Evolutionary conservation across 2,797 vertebrate genomes (phyloP).

Genomic region (Phataginus tricuspis): DNA sequence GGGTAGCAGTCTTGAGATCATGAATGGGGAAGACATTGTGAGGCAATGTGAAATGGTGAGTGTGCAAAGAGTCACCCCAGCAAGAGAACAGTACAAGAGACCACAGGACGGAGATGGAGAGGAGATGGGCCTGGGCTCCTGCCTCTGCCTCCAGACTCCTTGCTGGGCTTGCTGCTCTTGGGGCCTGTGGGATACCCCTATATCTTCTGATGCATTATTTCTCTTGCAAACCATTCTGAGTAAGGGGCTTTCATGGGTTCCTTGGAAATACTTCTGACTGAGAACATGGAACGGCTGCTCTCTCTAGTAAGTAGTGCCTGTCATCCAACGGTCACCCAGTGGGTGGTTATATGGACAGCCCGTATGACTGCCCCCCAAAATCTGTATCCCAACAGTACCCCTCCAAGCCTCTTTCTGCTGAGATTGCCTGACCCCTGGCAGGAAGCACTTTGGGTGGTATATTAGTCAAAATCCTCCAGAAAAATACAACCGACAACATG

Average conservation of each 20-base stretch:
- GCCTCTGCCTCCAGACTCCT: background rate
- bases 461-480: background rate
- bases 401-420: background rate
- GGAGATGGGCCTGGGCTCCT: background rate
- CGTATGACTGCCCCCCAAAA: background rate
- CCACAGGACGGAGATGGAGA: background rate
- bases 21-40: background rate
- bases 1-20: background rate
- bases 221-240: background rate
- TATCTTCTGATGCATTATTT: background rate
- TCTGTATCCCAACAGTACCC: background rate
- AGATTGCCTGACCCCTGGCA: background rate
- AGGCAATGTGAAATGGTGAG: background rate
- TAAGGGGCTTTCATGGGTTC: background rate
- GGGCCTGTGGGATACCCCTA: background rate
- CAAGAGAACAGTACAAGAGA: background rate
- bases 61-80: background rate
- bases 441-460: background rate
- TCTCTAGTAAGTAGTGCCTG: background rate
- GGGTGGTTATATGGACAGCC: background rate
- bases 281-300: background rate
- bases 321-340: background rate
- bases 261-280: background rate
- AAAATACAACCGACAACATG: background rate
- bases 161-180: background rate